Base-by-base conservation (phyloP, 2,113 vertebrate genomes). In the Cyanocitta stelleri region DNA sequence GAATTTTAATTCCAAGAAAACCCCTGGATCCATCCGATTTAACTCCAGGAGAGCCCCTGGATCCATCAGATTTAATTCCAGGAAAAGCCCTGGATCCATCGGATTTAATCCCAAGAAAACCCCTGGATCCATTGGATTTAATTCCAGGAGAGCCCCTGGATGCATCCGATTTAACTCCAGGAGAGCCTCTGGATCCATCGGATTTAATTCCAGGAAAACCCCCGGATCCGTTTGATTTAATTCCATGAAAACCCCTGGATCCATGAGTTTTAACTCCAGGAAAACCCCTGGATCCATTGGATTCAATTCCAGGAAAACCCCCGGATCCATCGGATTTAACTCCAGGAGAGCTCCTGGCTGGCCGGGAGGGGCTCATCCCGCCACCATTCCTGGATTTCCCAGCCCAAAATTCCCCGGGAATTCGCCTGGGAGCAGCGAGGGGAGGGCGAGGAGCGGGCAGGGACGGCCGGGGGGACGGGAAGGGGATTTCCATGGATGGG, bases 111-210 rank as follows among this genome's bases (percentile, higher is more conserved):
- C 35, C 35, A 39, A 8, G 30, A 24, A 66, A 64, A 64, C 7
- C 5, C 21, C 15, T 26, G 23, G 64, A 66, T 64, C 62, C 39
- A 5, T 32, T 3, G 2, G 29, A 22, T 30, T 21, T 7, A 1
- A 62, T 32, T 30, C 39, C 39, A 22, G 13, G 29, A 22, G 43
- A 63, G 21, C 2, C 3, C 7, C 10, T 12, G 23, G 56, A 35
- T 51, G 13, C 7, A 14, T 51, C 0, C 0, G 76, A 15, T 3
- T 19, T 24, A 4, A 10, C 6, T 7, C 33, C 43, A 20, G 18
- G 8, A n/a, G 27, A 77, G 24, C 3, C 4, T 18, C 16, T 7
- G 88, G 55, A 15, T 75, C 54, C 19, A 1, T 46, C 6, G 0
- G 19, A 30, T 10, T 35, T 11, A 4, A 16, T 29, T n/a, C 44